Base-by-base conservation (phyloP, 1,140 invertebrate species). In the Drosophila sp. region DNA sequence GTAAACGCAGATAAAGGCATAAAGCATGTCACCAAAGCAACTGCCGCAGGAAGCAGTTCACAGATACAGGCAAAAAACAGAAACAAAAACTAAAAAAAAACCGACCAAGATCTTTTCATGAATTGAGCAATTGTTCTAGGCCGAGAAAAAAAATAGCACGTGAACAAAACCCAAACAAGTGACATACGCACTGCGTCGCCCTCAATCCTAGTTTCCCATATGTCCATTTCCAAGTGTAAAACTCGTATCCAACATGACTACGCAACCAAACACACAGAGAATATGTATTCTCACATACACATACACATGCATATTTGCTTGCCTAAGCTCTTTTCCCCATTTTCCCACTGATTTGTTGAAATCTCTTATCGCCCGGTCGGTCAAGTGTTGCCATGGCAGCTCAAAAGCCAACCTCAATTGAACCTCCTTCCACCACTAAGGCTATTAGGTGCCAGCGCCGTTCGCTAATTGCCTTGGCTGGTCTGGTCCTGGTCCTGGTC, bases 101-200 rank as follows among this genome's bases (percentile, higher is more conserved):
- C 55, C 72, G 71, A 63, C 62, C 69, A 64, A 30, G 44, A 55
- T 61, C 40, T 50, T 58, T 73, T 82, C 80, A 71, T 79, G 84
- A 89, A 89, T 89, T 84, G 84, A 89, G 80, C 80, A 89, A 80
- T 89, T 89, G 84, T 84, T 69, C 77, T 55, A 76, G 70, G 75
- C 67, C 76, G 41, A 73, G 71, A 54, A 57, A 25, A 55, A 38
- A 50, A 44, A 38, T 33, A 63, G 70, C 41, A 44, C 41, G 17
- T 44, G 67, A 76, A 56, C 66, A 57, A 67, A 72, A 83, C 79
- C 79, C 73, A 72, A 86, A 87, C 79, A 83, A 83, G 83, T 87
- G 83, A 87, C 83, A 86, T 83, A 86, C 83, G 83, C 83, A 86
- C 58, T 87, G 83, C 72, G 84, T 86, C 79, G 83, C 50, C 79